Evolutionary conservation across 1,140 invertebrate species (phyloP), one percentile per base, ranked within the genome.

Genomic region (Oryctes rhinoceros): DNA sequence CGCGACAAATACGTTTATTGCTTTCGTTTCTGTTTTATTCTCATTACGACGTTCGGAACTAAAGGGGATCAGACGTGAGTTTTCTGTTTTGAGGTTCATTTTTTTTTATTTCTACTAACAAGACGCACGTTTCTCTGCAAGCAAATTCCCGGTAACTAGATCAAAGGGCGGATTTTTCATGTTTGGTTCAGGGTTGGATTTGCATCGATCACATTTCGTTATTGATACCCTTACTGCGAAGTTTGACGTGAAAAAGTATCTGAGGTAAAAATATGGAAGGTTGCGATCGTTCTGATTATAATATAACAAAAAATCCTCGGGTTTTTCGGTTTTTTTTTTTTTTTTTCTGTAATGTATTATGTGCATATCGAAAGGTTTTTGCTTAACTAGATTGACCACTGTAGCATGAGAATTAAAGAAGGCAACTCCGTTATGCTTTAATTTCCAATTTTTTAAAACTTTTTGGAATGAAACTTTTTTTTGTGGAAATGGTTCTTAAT

Each of bases 131-230:
- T 71, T 71, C 35, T 37, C 2, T 71, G 24, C 20, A 10, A 7
- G 65, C 13, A 35, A 71, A 71, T 71, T 62, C 65, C 35, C 9
- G 7, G 65, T 71, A 71, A 71, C 18, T 24, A 71, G 24, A 71
- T 71, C 65, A 71, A 71, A 71, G 20, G 10, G 13, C 65, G 6
- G 20, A 11, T 35, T 44, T 44, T 44, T 71, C 13, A 35, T 15
- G 10, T 71, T 37, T 24, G 65, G 0, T 30, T 71, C n/a, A 30
- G 9, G 4, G 24, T 37, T 71, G 24, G 18, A 71, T 71, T 20
- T 24, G 13, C 11, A 24, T 3, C 65, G 65, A 71, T 71, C 13
- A 71, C 13, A 71, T 20, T 71, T 71, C 18, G 65, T 71, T 71
- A 71, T 71, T 71, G 24, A 71, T 71, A n/a, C 53, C 5, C n/a